Base-by-base conservation (phyloP, 1,140 invertebrate genomes). In the Pseudomyrmex cubaensis region DNA sequence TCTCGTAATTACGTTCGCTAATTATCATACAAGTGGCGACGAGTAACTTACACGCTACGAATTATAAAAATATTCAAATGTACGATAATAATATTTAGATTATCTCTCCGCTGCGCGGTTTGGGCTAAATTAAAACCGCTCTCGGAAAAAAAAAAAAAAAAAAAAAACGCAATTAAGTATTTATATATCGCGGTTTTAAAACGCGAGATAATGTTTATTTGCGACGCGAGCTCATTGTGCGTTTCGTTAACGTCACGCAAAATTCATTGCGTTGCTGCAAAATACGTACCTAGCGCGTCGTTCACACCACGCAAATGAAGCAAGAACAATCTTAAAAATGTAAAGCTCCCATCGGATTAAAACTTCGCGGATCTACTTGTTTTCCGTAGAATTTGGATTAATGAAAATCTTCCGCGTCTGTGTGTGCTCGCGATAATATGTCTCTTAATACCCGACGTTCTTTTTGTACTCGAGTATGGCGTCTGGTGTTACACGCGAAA, bases 51-150 rank as follows among this genome's bases (percentile, higher is more conserved):
- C 20, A 48, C 25, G n/a, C 44, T 35, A 35, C n/a, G 17, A 67
- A 67, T 78, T 69, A 69, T 69, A 78, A 78, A 78, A 78, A 78
- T 69, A 76, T 78, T 78, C 76, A 70, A 78, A 70, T 52, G 48
- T 25, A 35, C 61, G 7, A 64, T 76, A 75, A 75, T 75, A 75
- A 35, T 63, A 63, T 78, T 69, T 69, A 78, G 75, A 69, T 78
- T 78, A 78, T 56, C 35, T 46, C 20, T 35, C 35, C 70, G 69
- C 44, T 52, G 54, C 64, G 20, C 76, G 20, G 64, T 35, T 59
- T 46, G n/a, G 15, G 64, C 10, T 57, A 17, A 67, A 78, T 70
- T 59, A 69, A 70, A 59, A 22, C 35, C 7, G 35, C 2, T 1
- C 10, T 1, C 10, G 9, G 25, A 0, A 35, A 35, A 35, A 35